These are phyloP conservation scores for Cephus pygmeus DNA, from an alignment of 2,888 invertebrate genomes.

Conservation along the genomic window DNA sequence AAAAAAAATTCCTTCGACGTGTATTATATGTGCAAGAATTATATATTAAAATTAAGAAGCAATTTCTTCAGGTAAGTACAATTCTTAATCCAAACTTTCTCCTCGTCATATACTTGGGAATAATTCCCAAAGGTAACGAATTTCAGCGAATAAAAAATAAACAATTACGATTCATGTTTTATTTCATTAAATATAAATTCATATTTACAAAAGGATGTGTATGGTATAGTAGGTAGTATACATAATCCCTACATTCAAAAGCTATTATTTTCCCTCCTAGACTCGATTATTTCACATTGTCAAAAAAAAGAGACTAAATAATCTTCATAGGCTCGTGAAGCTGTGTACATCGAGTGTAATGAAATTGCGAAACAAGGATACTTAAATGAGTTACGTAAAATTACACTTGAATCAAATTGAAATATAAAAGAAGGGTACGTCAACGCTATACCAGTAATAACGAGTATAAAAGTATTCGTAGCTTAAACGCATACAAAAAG, in stretches of 20 bases:
- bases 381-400: not conserved
- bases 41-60: not conserved
- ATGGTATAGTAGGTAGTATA: not conserved
- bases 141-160: not conserved
- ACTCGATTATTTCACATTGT: not conserved
- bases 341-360: not conserved
- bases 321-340: not conserved
- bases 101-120: not conserved
- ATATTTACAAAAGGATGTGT: constrained; percentile 43
- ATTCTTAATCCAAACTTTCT: not conserved
- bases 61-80: not conserved
- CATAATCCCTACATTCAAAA: not conserved
- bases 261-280: not conserved
- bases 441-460: not conserved
- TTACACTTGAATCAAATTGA: not conserved
- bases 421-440: not conserved
- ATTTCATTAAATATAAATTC: constrained; percentile 36
- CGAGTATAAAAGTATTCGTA: not conserved
- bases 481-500: constrained; percentile 14
- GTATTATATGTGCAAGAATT: not conserved
- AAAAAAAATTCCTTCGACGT: not conserved
- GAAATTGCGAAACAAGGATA: not conserved
- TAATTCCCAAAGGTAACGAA: too few species aligned
- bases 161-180: constrained; percentile 34
- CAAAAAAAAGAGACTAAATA: not conserved